Conservation (phyloP, 1,140 invertebrate genomes). For the Vanessa tameamea region DNA sequence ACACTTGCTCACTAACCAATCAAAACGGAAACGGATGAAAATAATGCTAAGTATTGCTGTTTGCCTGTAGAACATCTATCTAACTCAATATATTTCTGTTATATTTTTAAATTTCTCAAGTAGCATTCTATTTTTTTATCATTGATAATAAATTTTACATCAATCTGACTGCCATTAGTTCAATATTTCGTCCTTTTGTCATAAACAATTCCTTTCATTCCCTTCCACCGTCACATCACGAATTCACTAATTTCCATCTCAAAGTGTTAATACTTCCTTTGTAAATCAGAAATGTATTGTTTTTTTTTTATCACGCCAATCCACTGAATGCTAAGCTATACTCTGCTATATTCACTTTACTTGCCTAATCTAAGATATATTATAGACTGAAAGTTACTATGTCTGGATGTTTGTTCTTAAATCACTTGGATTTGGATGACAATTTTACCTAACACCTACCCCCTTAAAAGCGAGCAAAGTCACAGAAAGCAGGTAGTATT, state of each 20-base stretch:
- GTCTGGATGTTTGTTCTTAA: too few species aligned
- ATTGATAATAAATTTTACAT: neutral
- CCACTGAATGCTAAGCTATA: neutral
- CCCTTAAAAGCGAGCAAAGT: too few species aligned
- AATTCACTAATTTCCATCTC: conserved; percentile 9
- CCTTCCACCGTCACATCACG: neutral
- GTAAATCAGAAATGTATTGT: conserved; percentile 13
- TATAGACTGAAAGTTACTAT: too few species aligned
- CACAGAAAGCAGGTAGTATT: too few species aligned
- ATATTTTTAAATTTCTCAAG: too few species aligned
- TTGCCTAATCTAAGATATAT: neutral
- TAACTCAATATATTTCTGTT: too few species aligned
- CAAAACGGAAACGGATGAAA: too few species aligned
- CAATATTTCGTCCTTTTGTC: neutral
- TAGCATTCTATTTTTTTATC: neutral
- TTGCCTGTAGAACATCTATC: too few species aligned
- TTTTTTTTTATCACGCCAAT: neutral
- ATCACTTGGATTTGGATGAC: too few species aligned
- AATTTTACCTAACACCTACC: too few species aligned
- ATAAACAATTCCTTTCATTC: conserved; percentile 1
- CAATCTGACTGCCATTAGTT: neutral
- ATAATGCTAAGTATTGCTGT: too few species aligned
- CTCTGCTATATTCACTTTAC: neutral
- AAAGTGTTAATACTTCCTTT: conserved; percentile 16
- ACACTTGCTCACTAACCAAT: too few species aligned